Evolutionary conservation across 2,113 vertebrate species (phyloP), one percentile per base, ranked within the genome.

Genomic region (Neotoma lepida): DNA sequence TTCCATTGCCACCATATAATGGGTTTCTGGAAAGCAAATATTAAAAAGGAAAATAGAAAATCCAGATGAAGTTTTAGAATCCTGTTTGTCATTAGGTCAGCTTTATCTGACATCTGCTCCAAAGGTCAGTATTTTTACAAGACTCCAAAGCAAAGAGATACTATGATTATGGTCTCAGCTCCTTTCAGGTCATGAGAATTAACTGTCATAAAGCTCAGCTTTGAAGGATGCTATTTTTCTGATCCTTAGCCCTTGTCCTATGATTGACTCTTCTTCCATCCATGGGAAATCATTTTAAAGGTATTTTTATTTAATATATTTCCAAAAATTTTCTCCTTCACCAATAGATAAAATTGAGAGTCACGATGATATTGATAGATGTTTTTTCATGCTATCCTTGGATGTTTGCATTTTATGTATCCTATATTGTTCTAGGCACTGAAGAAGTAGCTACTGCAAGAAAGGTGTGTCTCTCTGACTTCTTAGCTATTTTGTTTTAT

Each of bases 1-100:
- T 95, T 95, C 94, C 88, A 93, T 94, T 88, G 95, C 86, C 97
- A 96, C 94, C 77, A 33, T 92, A 18, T 92, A 88, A 94, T 71
- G 82, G 71, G 4, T 66, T 95, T 93, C 87, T 91, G 12, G 20
- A 93, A 94, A 96, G 30, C 17, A 88, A 89, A 78, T 90, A 77
- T 94, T 92, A 82, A 41, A 95, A 90, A 96, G 39, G 12, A 82
- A 96, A 95, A 82, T 41, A 90, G 64, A 68, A 95, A 94, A 64
- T 95, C 78, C 18, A 82, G 51, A 94, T n/a, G n/a, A 95, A 90
- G 66, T 41, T 82, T 92, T 86, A 49, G 20, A 78, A 80, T 51
- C 14, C 88, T 94, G n/a, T 68, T 24, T 49, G 61, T 94, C 28
- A 30, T 46, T 78, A 91, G 71, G 73, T 90, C 61, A 51, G 22